Evolutionary conservation across 1,140 invertebrate genomes (phyloP), one percentile per base, ranked within the genome.

Genomic region (Bradynema listronoti): DNA sequence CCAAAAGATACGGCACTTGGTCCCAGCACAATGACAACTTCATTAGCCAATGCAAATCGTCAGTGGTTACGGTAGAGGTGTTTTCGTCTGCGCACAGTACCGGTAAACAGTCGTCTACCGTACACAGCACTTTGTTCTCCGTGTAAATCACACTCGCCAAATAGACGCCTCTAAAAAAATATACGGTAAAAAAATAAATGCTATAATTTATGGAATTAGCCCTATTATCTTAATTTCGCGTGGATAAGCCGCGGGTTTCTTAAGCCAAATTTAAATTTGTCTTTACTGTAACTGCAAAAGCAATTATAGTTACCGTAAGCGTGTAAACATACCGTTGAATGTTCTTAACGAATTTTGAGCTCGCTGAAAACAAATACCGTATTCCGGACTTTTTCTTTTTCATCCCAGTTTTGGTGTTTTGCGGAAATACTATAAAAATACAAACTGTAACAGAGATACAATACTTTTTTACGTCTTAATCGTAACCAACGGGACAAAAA

Each of bases 41-140:
- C 86, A 96, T 89, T 1, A 97, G 82, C 92, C 92, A 97, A 79
- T 96, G 88, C 78, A 93, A 89, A 80, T 97, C 91, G 30, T 66
- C 65, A 1, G 49, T 33, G 2, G 65, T n/a, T 27, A 68, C 19
- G 29, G 41, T 34, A 7, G 29, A 51, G 14, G 27, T 41, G 27
- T 42, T 47, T 80, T 97, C 93, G 79, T 96, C 92, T n/a, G 96
- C 87, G 81, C 95, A 90, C 65, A 97, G 88, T 30, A 94, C 89
- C 2, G 93, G 93, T 39, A 95, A 81, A 78, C 90, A 91, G 66
- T 97, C 92, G 81, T 96, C 92, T 74, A 89, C 90, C 1, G 91
- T 96, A 11, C 94, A 88, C 51, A 96, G 81, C 32, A 97, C 86
- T 78, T 89, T 90, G 77, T 96, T 90, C 71, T 94, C 91, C 78